Percentiles rank a stretch among this genome's conserved stretches.
Evolutionary conservation across 1,140 invertebrate genomes (phyloP).

Genomic region (Aphaenogaster floridana): DNA sequence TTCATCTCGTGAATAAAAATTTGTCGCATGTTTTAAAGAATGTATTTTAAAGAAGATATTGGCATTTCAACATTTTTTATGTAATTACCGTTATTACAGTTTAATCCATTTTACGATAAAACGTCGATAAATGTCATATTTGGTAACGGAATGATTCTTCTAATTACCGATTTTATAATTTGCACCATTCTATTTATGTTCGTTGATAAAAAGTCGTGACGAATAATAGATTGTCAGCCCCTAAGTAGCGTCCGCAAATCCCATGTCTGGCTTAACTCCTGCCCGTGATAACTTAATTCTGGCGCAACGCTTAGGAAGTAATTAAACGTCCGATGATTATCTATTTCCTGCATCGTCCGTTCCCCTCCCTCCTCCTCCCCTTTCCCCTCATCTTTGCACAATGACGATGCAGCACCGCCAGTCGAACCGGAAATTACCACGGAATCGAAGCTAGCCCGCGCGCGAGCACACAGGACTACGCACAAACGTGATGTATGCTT

Average conservation of each 20-base stretch:
- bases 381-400: slow-evolving; percentile 60
- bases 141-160: background rate
- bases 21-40: background rate
- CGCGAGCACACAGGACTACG: slow-evolving; percentile 36
- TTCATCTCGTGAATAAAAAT: background rate
- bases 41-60: background rate
- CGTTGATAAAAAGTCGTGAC: background rate
- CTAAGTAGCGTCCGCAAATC: slow-evolving; percentile 24
- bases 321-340: slow-evolving; percentile 79
- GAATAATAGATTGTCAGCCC: background rate
- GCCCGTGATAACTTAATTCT: slow-evolving; percentile 69
- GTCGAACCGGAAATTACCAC: slow-evolving; percentile 77
- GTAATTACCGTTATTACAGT: background rate
- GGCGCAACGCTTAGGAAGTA: slow-evolving; percentile 70
- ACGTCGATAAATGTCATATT: background rate
- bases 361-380: background rate
- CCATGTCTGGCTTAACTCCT: background rate
- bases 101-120: background rate
- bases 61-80: background rate
- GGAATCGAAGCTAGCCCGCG: slow-evolving; percentile 69
- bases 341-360: slow-evolving; percentile 58
- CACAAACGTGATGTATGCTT: slow-evolving; percentile 47
- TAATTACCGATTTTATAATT: background rate
- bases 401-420: slow-evolving; percentile 71
- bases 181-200: background rate